phyloP scores from a whole-genome alignment of 1,140 invertebrate genomes.

The Cherax quadricarinatus region DNA sequence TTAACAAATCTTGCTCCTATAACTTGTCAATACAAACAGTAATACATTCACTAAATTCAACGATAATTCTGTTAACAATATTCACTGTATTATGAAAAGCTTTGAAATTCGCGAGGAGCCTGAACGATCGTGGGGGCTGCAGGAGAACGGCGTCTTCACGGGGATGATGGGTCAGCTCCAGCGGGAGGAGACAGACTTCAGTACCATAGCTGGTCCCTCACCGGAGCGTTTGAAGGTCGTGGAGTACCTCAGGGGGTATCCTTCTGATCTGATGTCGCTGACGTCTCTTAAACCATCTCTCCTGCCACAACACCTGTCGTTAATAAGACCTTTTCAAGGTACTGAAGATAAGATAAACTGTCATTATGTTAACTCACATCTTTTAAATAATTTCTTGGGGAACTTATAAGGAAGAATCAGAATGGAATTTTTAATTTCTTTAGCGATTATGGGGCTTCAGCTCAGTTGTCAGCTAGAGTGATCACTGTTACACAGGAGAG shows the following conservation, averaged over 20 bases:
- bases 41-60: no score
- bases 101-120: conserved; percentile 16
- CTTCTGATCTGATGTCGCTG: neutral
- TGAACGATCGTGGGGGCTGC: neutral
- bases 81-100: neutral
- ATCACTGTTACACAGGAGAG: neutral
- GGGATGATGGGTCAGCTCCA: conserved; percentile 31
- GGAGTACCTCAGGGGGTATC: neutral
- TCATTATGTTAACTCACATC: no score
- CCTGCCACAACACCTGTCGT: neutral
- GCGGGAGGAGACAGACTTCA: conserved; percentile 25
- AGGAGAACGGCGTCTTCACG: neutral
- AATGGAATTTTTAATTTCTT: no score
- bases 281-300: neutral
- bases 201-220: neutral
- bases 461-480: no score
- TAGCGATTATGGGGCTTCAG: no score
- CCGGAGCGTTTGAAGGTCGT: neutral
- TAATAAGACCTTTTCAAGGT: conserved; percentile 1
- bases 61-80: no score
- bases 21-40: no score
- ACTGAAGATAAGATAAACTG: neutral
- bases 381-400: no score
- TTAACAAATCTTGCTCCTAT: no score
- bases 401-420: no score